Evolutionary conservation across 2,888 invertebrate species (phyloP).

Genomic region (Alviniconcha strummeri): DNA sequence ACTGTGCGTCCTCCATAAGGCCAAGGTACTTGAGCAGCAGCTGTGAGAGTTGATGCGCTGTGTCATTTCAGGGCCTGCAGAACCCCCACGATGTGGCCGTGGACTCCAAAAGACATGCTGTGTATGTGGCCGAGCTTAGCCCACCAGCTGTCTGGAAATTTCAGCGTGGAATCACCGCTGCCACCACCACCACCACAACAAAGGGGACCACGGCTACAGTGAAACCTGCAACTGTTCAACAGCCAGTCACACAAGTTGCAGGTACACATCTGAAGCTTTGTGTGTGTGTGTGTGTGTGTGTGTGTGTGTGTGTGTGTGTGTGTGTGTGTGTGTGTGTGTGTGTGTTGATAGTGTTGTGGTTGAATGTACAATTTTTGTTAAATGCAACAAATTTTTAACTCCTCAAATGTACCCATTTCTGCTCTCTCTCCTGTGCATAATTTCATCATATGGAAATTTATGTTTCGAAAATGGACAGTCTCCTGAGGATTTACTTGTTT

Average conservation of each 20-base stretch:
- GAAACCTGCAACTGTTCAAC: background rate
- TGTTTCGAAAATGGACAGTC: too few relatives aligned
- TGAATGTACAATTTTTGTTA: too few relatives aligned
- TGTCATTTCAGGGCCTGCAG: constrained; percentile 74
- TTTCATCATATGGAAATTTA: too few relatives aligned
- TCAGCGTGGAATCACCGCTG: background rate
- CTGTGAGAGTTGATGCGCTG: too few relatives aligned
- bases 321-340: background rate
- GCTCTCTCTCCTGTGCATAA: too few relatives aligned
- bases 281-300: background rate
- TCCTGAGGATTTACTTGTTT: too few relatives aligned
- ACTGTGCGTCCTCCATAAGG: too few relatives aligned
- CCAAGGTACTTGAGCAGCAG: too few relatives aligned
- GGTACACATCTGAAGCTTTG: background rate
- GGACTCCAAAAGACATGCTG: constrained; percentile 79
- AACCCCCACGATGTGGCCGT: constrained; percentile 88
- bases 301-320: background rate
- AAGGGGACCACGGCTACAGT: too few relatives aligned
- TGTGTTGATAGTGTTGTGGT: too few relatives aligned
- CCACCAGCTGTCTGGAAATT: constrained; percentile 82
- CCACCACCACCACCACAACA: background rate
- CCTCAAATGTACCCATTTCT: too few relatives aligned
- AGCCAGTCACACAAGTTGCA: background rate
- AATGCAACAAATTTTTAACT: too few relatives aligned
- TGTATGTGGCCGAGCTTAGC: constrained; percentile 87